Percentiles rank a stretch among this genome's conserved stretches.
Conservation (phyloP, 2,888 invertebrate genomes). For the Megalurothrips usitatus region DNA sequence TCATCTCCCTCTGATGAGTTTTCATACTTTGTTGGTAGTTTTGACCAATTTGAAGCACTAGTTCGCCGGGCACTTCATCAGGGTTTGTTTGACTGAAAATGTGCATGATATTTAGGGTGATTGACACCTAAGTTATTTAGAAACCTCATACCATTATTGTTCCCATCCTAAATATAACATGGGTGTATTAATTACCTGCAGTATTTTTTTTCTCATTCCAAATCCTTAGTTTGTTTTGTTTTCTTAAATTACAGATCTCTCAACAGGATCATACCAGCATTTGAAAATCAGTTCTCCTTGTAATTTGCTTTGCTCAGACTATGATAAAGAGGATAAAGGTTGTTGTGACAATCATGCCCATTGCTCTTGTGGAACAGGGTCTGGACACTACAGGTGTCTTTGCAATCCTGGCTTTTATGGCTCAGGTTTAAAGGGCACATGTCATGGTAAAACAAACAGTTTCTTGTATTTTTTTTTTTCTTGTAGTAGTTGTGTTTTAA, state of each 20-base stretch:
- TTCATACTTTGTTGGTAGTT: constrained; percentile 62
- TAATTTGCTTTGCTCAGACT: constrained; percentile 50
- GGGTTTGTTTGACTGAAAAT: constrained; percentile 46
- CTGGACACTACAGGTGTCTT: constrained; percentile 64
- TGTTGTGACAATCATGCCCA: constrained; percentile 60
- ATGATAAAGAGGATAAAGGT: constrained; percentile 40
- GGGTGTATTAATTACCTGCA: background rate
- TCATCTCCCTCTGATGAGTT: constrained; percentile 59
- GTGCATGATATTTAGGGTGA: constrained; percentile 4
- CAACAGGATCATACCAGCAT: constrained; percentile 55
- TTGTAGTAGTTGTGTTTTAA: background rate
- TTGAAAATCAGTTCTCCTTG: constrained; percentile 51
- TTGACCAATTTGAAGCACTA: constrained; percentile 63
- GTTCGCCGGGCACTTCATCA: constrained; percentile 63
- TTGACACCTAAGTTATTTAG: too few species aligned
- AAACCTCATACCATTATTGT: background rate
- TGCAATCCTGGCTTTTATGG: constrained; percentile 63
- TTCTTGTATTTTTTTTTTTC: constrained; percentile 27
- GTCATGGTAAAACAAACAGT: constrained; percentile 51
- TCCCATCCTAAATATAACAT: background rate
- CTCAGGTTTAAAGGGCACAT: constrained; percentile 56
- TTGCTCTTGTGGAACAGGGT: constrained; percentile 62
- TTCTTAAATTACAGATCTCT: constrained; percentile 51
- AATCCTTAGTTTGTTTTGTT: background rate
- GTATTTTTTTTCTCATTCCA: too few species aligned